Percentiles rank a stretch among this genome's conserved stretches.
phyloP scores from a whole-genome alignment of 2,888 invertebrate genomes.

The Xanthorhoe spadicearia region DNA sequence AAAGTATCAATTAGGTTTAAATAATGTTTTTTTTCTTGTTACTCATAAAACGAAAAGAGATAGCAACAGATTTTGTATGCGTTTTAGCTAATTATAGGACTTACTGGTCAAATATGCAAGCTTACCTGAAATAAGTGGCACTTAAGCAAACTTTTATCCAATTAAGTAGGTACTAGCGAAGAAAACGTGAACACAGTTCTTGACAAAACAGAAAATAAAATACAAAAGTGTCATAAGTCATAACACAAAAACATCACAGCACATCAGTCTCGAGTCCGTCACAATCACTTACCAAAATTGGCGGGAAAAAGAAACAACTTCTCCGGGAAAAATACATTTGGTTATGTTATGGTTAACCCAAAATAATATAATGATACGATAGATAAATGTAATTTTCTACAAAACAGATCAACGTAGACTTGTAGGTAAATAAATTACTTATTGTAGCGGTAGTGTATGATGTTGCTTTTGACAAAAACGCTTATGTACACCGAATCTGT shows the following conservation, averaged over 20 bases:
- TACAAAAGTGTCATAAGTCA: neutral
- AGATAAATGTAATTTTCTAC: conserved; percentile 45
- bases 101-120: too few species aligned
- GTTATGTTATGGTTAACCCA: neutral
- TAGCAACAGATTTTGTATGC: too few species aligned
- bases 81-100: too few species aligned
- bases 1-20: too few species aligned
- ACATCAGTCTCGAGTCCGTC: neutral
- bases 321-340: neutral
- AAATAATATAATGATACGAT: neutral
- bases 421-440: conserved; percentile 42
- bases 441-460: conserved; percentile 17
- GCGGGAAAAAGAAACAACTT: neutral
- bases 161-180: too few species aligned
- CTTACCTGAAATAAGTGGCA: too few species aligned
- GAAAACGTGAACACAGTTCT: too few species aligned
- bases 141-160: too few species aligned
- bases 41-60: too few species aligned
- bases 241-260: neutral
- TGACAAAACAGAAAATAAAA: neutral
- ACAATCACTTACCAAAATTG: neutral
- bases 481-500: too few species aligned
- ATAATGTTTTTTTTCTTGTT: too few species aligned
- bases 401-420: conserved; percentile 41
- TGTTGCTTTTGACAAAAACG: neutral